Evolutionary conservation across 2,888 invertebrate genomes (phyloP), one percentile per base, ranked within the genome.

Genomic region (Lasioglossum oenotherae): DNA sequence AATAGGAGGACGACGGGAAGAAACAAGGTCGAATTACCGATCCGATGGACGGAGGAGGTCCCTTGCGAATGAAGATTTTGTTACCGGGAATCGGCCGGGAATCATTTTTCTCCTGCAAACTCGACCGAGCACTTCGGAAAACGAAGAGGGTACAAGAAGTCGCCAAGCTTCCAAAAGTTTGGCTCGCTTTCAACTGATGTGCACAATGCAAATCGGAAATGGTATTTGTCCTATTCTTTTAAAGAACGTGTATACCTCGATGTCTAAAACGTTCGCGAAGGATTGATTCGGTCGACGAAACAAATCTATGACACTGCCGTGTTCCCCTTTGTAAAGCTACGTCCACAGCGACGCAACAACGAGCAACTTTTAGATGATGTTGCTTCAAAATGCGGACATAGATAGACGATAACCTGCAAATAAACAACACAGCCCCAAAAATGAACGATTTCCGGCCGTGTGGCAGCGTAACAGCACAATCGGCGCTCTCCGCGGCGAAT

Each of bases 11-110:
- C 71, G 53, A 75, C 23, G 35, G 27, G 41, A 27, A 67, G 78
- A 31, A 46, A 78, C 71, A 75, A 67, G 80, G 57, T 81, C 67
- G 77, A 69, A 69, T 85, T 82, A 75, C 80, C 38, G 57, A 49
- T 74, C 49, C 60, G 14, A 69, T 46, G 16, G 31, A 23, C 38
- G 74, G 44, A 41, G 49, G 41, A 71, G 78, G 23, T 53, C 67
- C 31, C 69, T 69, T 23, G 12, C 67, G 4, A 31, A 23, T 16
- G 44, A 64, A 38, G 27, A 80, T 31, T 67, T 74, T 49, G 14
- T 27, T n/a, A 38, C 19, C 64, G 64, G 49, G 67, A 67, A 67
- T 67, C 67, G 35, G 31, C 19, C 35, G 19, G 67, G 67, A 67
- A 35, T 67, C 67, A 23, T 31, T 67, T 67, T 35, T 67, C 67